Conservation (phyloP, 2,888 invertebrate genomes). For the Ephialtes manifestator region DNA sequence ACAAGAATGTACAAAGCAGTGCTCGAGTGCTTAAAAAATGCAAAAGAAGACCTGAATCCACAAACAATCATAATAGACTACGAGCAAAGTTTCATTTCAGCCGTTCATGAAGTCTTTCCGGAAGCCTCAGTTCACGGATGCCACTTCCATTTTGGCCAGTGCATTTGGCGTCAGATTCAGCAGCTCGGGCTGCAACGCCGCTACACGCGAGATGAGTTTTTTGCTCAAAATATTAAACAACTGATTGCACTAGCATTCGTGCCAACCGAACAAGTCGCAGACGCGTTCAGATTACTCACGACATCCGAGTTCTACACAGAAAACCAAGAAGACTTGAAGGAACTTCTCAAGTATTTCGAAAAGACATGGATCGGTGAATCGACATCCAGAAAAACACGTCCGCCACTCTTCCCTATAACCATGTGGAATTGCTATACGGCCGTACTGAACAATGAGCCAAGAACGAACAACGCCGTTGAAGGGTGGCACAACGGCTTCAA, state of each 20-base stretch:
- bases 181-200: constrained; percentile 5
- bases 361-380: constrained; percentile 9
- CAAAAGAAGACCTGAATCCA: constrained; percentile 6
- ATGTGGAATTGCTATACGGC: constrained; percentile 31
- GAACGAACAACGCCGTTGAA: constrained; percentile 28
- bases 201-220: constrained; percentile 11
- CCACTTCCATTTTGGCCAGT: constrained; percentile 46
- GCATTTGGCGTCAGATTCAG: constrained; percentile 25
- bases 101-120: constrained; percentile 9
- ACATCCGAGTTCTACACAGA: constrained; percentile 10
- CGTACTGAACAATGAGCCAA: not conserved
- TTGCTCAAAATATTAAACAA: constrained; percentile 13
- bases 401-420: not conserved
- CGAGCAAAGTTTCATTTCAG: constrained; percentile 18
- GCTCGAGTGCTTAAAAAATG: constrained; percentile 9
- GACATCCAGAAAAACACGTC: not conserved
- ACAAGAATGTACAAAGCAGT: constrained; percentile 13
- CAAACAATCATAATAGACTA: constrained; percentile 11
- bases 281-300: constrained; percentile 8
- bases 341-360: constrained; percentile 26
- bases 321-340: constrained; percentile 20
- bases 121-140: constrained; percentile 20
- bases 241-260: constrained; percentile 35
- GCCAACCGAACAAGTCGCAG: not conserved
- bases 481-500: constrained; percentile 10